Percentiles rank a stretch among this genome's conserved stretches.
Evolutionary conservation across 2,888 invertebrate species (phyloP).

Genomic region (Poecilus cupreus): DNA sequence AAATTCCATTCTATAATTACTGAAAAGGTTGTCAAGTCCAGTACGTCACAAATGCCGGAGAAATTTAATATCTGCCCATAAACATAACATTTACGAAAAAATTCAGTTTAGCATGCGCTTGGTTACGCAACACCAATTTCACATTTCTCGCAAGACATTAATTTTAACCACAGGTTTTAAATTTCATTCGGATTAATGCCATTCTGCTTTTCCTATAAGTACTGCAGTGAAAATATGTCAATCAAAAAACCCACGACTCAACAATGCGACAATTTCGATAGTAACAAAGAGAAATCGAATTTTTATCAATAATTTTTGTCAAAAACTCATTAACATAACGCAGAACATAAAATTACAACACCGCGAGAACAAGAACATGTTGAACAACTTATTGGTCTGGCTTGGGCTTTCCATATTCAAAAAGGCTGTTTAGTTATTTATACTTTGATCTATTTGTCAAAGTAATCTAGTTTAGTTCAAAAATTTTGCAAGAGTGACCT

Average conservation of each 20-base stretch:
- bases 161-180: constrained; percentile 12
- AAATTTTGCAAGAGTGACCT: constrained; percentile 12
- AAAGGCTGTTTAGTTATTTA: constrained; percentile 21
- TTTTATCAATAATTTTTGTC: constrained; percentile 13
- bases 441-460: constrained; percentile 12
- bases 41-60: neutral
- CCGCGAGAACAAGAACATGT: constrained; percentile 44
- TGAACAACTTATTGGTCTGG: constrained; percentile 21
- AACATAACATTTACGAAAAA: constrained; percentile 24
- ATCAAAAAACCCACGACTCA: neutral
- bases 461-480: constrained; percentile 1
- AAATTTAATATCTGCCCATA: constrained; percentile 17
- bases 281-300: constrained; percentile 31
- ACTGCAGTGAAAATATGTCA: constrained; percentile 1
- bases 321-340: constrained; percentile 31
- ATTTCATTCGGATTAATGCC: constrained; percentile 2
- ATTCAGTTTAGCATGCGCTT: neutral
- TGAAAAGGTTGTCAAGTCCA: no score
- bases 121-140: constrained; percentile 10
- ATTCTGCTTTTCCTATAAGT: no score
- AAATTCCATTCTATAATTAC: no score
- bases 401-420: constrained; percentile 35
- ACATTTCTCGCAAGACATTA: constrained; percentile 20
- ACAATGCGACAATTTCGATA: neutral
- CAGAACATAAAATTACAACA: constrained; percentile 44